Base-by-base conservation (phyloP, 2,113 vertebrate genomes). In the Cyanoderma ruficeps region DNA sequence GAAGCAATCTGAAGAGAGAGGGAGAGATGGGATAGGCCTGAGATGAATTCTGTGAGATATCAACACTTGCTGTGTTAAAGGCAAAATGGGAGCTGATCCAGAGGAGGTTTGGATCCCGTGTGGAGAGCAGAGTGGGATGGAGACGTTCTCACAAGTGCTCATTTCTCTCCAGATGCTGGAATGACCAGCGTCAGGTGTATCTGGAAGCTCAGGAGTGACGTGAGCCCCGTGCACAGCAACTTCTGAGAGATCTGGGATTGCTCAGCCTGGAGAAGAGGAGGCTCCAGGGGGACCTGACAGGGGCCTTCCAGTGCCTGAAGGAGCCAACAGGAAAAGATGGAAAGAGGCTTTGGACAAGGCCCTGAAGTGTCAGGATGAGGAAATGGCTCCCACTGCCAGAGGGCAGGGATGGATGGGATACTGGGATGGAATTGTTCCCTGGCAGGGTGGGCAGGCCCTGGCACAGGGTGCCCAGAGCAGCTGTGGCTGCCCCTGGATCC, bases 371-470 rank as follows among this genome's bases (percentile, higher is more conserved):
- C 72, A 60, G 83, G 23, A 46, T 27, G 2, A 6, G 37, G 53
- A 22, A 82, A 75, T 39, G n/a, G 33, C 10, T 52, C 37, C 13
- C 28, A 59, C 8, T 74, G 77, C 5, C 87, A 46, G 44, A 64
- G 57, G 17, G 57, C 13, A 71, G 49, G 33, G 44, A 0, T 5
- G 0, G 37, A 6, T 30, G 44, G 69, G 69, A 46, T 16, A 20
- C 1, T 52, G 52, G 52, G 37, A 20, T 3, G 15, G 5, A 82
- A 39, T 17, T n/a, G 0, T 0, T 52, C 33, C 13, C 60, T 52
- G 19, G 0, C 46, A 82, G 28, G 52, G 44, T 27, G 85, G 24
- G 5, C 0, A 71, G 28, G 7, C 30, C 49, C 41, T 56, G 65
- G 49, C 75, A 79, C 49, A 79, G 75, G 31, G 1, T 49, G 25